Evolutionary conservation across 2,113 vertebrate species (phyloP).

Genomic region (Pseudorasbora parva): DNA sequence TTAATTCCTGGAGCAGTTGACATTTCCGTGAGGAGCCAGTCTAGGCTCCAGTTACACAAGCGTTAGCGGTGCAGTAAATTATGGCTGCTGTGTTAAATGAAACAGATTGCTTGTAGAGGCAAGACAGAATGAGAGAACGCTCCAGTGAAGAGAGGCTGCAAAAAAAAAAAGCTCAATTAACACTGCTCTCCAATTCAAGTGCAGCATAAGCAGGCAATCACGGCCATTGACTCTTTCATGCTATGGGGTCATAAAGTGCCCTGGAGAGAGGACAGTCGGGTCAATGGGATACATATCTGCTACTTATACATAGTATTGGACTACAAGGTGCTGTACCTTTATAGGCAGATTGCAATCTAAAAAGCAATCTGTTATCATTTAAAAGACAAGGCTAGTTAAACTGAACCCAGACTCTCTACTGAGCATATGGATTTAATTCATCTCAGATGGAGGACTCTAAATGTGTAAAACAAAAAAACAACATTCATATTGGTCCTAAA

Average conservation of each 20-base stretch:
- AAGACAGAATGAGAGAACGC: constrained; percentile 55
- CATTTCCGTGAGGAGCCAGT: background rate
- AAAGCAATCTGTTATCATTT: constrained; percentile 25
- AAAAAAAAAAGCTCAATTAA: constrained; percentile 76
- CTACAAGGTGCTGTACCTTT: constrained; percentile 30
- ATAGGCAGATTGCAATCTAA: constrained; percentile 5
- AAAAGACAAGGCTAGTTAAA: background rate
- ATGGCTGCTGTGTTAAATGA: constrained; percentile 59
- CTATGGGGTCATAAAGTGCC: background rate
- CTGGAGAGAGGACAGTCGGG: background rate
- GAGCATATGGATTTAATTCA: constrained; percentile 43
- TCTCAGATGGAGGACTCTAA: background rate
- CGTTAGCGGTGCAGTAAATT: constrained; percentile 36
- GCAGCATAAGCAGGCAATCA: constrained; percentile 63
- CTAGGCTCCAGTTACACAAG: constrained; percentile 29
- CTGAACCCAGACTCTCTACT: constrained; percentile 1
- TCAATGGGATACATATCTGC: constrained; percentile 37
- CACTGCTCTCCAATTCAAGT: constrained; percentile 72
- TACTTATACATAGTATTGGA: background rate
- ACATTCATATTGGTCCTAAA: background rate
- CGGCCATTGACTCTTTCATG: background rate
- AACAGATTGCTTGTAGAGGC: constrained; percentile 50
- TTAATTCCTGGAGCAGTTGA: background rate
- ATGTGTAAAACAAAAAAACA: background rate
- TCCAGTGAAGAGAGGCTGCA: constrained; percentile 55